Evolutionary conservation across 2,888 invertebrate species (phyloP), one percentile per base, ranked within the genome.

Genomic region (Allygus modestus): DNA sequence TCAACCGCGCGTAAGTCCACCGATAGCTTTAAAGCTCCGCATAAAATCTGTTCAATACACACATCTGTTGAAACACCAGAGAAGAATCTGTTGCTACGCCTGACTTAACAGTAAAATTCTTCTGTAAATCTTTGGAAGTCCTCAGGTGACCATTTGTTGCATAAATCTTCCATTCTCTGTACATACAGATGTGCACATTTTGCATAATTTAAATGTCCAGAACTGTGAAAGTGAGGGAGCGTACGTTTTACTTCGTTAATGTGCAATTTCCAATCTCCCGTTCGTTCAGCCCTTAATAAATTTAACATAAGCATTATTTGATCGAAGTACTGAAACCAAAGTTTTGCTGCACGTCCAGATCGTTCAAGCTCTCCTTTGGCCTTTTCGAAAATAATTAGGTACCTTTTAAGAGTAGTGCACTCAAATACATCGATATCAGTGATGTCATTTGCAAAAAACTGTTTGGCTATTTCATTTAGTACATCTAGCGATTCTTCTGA

Each of bases 351-450:
- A 12, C 51, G 9, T 12, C 51, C 17, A 17, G 11, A 12, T 51
- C n/a, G n/a, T 51, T 51, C 51, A 51, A 51, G n/a, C 17, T 51
- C 51, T 51, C 17, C 11, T 17, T n/a, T 51, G 15, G n/a, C 15
- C 17, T 51, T 51, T 51, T 51, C 17, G n/a, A 51, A 51, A 51
- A 51, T 51, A n/a, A n/a, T n/a, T n/a, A n/a, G n/a, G n/a, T n/a
- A n/a, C 15, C n/a, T 51, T 51, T 7, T 51, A 12, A 12, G 2
- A 51, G 51, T 51, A n/a, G 51, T 17, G n/a, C 4, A 9, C 51
- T 51, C 51, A 51, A 51, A 12, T 51, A 17, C 17, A 17, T 51
- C 17, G 9, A 9, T 17, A 2, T 51, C 51, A 51, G 9, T 17
- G 9, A 51, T 51, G 9, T 4, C 17, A 12, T 51, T 2, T 17